A percentile compares a stretch with the other conserved stretches of the same genome.
phyloP scores from a whole-genome alignment of 2,113 vertebrate genomes.

The Microtus pennsylvanicus region DNA sequence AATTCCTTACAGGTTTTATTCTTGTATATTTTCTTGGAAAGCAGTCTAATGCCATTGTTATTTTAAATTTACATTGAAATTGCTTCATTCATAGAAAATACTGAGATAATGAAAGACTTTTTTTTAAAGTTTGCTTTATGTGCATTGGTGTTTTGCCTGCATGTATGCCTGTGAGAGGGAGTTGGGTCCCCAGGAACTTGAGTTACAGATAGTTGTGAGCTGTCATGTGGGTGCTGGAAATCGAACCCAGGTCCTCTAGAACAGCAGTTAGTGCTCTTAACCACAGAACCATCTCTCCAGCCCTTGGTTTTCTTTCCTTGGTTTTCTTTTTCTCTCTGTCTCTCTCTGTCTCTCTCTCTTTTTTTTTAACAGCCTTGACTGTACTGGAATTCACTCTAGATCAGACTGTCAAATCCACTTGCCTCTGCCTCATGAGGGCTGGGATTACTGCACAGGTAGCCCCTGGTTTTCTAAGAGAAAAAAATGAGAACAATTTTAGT shows the following conservation, averaged over 20 bases:
- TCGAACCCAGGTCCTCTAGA: not conserved
- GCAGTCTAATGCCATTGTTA: not conserved
- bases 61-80: conserved; percentile 6
- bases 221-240: not conserved
- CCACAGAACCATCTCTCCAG: not conserved
- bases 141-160: not conserved
- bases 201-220: not conserved
- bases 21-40: not conserved
- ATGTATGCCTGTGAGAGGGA: not conserved
- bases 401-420: not conserved
- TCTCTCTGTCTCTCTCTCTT: too few species aligned
- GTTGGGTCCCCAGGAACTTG: not conserved
- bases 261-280: not conserved
- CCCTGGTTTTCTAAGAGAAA: conserved; percentile 23
- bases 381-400: not conserved
- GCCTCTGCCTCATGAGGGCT: not conserved
- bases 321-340: not conserved
- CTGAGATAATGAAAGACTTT: not conserved
- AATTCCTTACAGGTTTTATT: not conserved
- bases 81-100: not conserved
- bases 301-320: not conserved
- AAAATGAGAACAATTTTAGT: not conserved
- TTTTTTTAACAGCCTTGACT: not conserved
- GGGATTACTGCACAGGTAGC: not conserved
- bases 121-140: not conserved